These are phyloP conservation scores for Drosophila pectinifera DNA, from an alignment of 1,140 invertebrate genomes.

Conservation along the genomic window DNA sequence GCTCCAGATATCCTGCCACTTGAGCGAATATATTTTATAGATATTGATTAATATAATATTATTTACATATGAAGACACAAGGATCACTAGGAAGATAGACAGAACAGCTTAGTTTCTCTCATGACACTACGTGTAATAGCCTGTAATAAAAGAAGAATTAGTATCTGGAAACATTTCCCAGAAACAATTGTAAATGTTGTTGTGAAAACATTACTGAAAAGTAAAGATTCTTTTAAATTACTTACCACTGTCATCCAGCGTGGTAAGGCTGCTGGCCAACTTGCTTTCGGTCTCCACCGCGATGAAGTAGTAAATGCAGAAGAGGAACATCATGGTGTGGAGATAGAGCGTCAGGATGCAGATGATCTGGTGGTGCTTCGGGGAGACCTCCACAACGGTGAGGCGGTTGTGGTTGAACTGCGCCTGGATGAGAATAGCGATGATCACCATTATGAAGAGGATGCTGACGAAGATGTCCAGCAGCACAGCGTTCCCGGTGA, in stretches of 20 bases:
- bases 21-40: too few relatives aligned
- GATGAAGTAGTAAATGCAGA: conserved; percentile 38
- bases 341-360: conserved; percentile 36
- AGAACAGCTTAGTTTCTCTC: too few relatives aligned
- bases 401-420: conserved; percentile 44
- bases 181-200: too few relatives aligned
- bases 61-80: too few relatives aligned
- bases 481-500: neutral
- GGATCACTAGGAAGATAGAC: too few relatives aligned
- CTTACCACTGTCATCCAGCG: neutral
- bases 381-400: conserved; percentile 12
- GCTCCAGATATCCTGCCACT: too few relatives aligned
- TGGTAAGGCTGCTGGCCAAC: neutral
- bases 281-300: neutral
- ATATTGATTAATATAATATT: too few relatives aligned
- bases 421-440: conserved; percentile 47
- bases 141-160: too few relatives aligned
- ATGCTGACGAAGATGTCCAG: conserved; percentile 24
- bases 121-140: too few relatives aligned
- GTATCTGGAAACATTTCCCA: too few relatives aligned
- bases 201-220: too few relatives aligned
- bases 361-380: conserved; percentile 25
- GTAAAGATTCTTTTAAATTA: too few relatives aligned
- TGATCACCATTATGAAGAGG: conserved; percentile 41
- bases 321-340: conserved; percentile 36